Conservation (phyloP, 2,797 vertebrate genomes). For the Geotrypetes seraphini region DNA sequence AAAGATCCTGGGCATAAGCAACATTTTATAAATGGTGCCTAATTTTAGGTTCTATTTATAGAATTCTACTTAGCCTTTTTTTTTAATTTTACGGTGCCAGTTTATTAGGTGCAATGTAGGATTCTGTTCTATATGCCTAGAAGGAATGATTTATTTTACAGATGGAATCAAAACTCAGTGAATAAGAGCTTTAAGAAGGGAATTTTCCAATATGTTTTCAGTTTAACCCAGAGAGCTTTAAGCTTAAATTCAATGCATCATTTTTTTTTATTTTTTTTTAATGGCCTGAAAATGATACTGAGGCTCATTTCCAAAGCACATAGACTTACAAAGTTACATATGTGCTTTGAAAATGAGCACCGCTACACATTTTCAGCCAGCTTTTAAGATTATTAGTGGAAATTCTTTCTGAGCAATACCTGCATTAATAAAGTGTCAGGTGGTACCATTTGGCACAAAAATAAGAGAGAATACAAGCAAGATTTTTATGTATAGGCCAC, state of each 20-base stretch:
- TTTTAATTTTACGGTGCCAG: no score
- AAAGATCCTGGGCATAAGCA: no score
- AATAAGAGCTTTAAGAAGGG: constrained; percentile 35
- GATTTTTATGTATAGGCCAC: constrained; percentile 53
- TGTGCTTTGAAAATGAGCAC: no score
- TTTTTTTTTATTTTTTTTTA: no score
- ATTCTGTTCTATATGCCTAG: no score
- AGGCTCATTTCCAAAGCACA: no score
- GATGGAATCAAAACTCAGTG: constrained; percentile 30
- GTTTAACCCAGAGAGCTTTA: constrained; percentile 42
- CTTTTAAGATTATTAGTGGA: constrained; percentile 47
- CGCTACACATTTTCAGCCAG: no score
- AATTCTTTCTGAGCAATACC: constrained; percentile 78
- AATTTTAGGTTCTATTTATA: no score
- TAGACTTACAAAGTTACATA: no score
- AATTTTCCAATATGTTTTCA: constrained; percentile 37
- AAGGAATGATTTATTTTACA: constrained; percentile 34
- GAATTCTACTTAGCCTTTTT: no score
- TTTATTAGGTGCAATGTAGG: no score
- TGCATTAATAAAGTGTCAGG: constrained; percentile 67
- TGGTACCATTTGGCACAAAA: constrained; percentile 61
- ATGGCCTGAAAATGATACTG: constrained; percentile 52
- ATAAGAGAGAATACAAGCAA: constrained; percentile 43
- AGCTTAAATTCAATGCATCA: constrained; percentile 35
- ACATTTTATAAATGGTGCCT: no score